phyloP scores from a whole-genome alignment of 35 echinoderm and acorn worm genomes.

The Apostichopus californicus region DNA sequence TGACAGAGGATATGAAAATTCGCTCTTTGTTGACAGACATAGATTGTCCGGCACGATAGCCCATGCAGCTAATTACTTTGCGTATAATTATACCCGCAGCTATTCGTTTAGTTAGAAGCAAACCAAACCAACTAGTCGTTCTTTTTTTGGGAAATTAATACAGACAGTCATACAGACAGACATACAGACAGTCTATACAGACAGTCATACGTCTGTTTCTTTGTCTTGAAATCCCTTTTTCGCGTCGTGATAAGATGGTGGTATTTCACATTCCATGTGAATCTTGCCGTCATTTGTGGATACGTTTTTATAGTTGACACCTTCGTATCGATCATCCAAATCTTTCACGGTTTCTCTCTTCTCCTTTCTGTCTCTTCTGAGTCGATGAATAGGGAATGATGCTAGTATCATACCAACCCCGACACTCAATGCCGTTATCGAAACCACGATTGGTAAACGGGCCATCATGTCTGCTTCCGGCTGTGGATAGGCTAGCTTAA shows the following conservation, averaged over 20 bases:
- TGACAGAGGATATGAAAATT: too few species aligned
- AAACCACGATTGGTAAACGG: constrained; percentile 82
- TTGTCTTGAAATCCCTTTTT: not conserved
- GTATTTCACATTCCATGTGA: constrained; percentile 35
- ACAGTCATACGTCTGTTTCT: constrained; percentile 29
- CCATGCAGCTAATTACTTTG: too few species aligned
- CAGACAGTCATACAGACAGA: not conserved
- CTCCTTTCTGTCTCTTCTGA: constrained; percentile 66
- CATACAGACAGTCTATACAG: not conserved
- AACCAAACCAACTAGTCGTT: too few species aligned
- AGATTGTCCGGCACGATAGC: too few species aligned
- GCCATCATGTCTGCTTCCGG: constrained; percentile 96
- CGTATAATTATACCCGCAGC: too few species aligned
- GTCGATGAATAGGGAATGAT: constrained; percentile 71
- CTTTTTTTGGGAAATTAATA: not conserved
- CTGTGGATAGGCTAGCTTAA: constrained; percentile 91
- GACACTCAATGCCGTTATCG: constrained; percentile 76
- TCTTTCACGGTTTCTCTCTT: constrained; percentile 57
- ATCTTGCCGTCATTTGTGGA: not conserved
- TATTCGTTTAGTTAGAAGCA: too few species aligned
- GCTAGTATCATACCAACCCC: constrained; percentile 81
- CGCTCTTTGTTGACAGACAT: too few species aligned
- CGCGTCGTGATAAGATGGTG: constrained; percentile 5
- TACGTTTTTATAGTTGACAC: constrained; percentile 29
- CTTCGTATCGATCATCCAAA: constrained; percentile 55